A percentile compares a stretch with the other conserved stretches of the same genome.
Conservation (phyloP, 2,888 invertebrate species). For the Gymnocheta viridis region DNA sequence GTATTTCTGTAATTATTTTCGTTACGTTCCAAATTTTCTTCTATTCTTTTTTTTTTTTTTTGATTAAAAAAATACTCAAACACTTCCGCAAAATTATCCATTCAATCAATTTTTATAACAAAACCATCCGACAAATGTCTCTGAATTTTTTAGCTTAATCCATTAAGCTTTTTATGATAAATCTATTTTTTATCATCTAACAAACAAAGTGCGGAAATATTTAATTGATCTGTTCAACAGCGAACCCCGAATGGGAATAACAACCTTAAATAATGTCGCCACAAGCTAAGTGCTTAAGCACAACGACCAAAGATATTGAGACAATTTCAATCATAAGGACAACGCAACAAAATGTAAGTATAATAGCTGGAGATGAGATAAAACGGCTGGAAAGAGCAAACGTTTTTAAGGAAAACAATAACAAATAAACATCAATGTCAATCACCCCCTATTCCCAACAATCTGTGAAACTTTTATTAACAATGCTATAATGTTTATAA, state of each 20-base stretch:
- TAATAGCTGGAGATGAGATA: background rate
- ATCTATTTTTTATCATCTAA: background rate
- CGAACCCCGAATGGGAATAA: constrained; percentile 3
- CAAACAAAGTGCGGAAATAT: constrained; percentile 30
- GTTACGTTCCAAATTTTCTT: too few species aligned
- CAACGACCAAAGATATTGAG: constrained; percentile 27
- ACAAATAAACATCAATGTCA: constrained; percentile 48
- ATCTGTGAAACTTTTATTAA: constrained; percentile 29
- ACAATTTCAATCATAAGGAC: constrained; percentile 13
- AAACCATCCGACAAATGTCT: background rate
- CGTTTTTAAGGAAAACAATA: background rate
- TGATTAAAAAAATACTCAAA: background rate
- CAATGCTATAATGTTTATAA: constrained; percentile 19
- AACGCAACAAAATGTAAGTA: constrained; percentile 1
- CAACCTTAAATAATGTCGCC: constrained; percentile 6
- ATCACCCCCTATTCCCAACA: constrained; percentile 3
- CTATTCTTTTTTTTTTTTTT: constrained; percentile 19
- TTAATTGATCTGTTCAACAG: constrained; percentile 37
- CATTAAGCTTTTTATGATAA: constrained; percentile 1
- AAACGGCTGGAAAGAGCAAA: background rate
- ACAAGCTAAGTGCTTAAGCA: constrained; percentile 29
- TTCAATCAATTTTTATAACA: background rate
- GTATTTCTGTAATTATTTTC: too few species aligned
- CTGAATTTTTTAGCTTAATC: background rate
- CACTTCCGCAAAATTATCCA: background rate